Percentiles rank a stretch among this genome's conserved stretches.
Evolutionary conservation across 1,140 invertebrate species (phyloP).

Genomic region (Bombus vancouverensis): DNA sequence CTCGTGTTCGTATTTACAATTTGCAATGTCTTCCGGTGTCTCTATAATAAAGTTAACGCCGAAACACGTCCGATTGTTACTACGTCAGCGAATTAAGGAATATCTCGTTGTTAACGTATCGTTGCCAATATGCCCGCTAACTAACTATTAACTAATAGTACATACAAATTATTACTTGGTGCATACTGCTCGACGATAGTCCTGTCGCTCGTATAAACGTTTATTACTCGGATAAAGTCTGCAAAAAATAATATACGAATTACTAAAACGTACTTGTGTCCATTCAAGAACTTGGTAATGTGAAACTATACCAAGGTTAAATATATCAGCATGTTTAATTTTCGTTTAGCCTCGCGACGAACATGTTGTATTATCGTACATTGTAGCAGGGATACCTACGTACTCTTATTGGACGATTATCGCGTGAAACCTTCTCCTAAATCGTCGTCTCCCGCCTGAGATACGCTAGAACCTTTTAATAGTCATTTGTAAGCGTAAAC

Average conservation of each 20-base stretch:
- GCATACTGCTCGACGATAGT: neutral
- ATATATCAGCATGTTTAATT: neutral
- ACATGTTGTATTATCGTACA: neutral
- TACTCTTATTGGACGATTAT: neutral
- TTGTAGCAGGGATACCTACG: neutral
- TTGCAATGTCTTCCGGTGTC: neutral
- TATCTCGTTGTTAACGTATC: too few relatives aligned
- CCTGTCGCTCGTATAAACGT: neutral
- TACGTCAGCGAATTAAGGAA: too few relatives aligned
- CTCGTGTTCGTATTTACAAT: neutral
- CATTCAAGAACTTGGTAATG: neutral
- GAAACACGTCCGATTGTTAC: too few relatives aligned
- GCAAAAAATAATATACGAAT: conserved; percentile 26
- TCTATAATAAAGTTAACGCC: too few relatives aligned
- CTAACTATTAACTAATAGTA: neutral
- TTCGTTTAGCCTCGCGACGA: neutral
- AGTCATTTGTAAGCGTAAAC: neutral
- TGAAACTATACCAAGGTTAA: neutral
- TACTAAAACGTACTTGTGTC: conserved; percentile 16
- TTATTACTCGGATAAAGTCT: neutral
- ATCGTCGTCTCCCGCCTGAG: neutral
- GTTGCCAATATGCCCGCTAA: neutral
- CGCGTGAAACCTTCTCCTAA: neutral
- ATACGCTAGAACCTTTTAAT: neutral
- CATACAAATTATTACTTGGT: neutral